Base-by-base conservation (phyloP, 2,888 invertebrate genomes). In the Lasioglossum vierecki region DNA sequence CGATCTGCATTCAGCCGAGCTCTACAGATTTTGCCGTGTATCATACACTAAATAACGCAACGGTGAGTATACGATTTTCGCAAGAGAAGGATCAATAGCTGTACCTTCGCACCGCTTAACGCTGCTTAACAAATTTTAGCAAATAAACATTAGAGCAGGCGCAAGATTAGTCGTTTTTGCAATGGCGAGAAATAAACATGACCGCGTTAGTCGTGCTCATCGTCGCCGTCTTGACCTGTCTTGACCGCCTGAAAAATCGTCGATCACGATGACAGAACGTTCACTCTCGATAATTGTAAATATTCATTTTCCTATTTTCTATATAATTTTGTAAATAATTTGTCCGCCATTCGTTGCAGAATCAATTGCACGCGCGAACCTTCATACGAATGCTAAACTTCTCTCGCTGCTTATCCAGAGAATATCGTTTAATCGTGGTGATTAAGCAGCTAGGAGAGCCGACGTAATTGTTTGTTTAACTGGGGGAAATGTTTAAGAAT, bases 51-150 rank as follows among this genome's bases (percentile, higher is more conserved):
- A 49, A 80, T 80, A 75, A 70, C 71, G n/a, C 8, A 8, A 75
- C 82, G 81, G 82, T 82, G 75, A 75, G 81, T 81, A 75, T 63
- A 49, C 30, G 18, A 82, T 22, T 35, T 44, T 68, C 57, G 35
- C 44, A n/a, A n/a, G n/a, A 11, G 13, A 70, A 70, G 13, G n/a
- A n/a, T 2, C 26, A 35, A 53, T 3, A 53, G 15, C 49, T 53
- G 18, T 30, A n/a, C 60, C 46, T 70, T 49, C 71, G n/a, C 72
- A 39, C 30, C 41, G 72, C 79, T 78, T 81, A 22, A 63, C 49
- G 72, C 41, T 41, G 78, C 78, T 81, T 72, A 41, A 26, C 9
- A 72, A 13, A 41, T 60, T 39, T 30, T 66, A 63, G 70, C 82
- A n/a, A 57, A 57, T 80, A 49, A 46, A 22, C 39, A 11, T 75